phyloP scores from a whole-genome alignment of 2,888 invertebrate species.

The Heliconius ismenius region DNA sequence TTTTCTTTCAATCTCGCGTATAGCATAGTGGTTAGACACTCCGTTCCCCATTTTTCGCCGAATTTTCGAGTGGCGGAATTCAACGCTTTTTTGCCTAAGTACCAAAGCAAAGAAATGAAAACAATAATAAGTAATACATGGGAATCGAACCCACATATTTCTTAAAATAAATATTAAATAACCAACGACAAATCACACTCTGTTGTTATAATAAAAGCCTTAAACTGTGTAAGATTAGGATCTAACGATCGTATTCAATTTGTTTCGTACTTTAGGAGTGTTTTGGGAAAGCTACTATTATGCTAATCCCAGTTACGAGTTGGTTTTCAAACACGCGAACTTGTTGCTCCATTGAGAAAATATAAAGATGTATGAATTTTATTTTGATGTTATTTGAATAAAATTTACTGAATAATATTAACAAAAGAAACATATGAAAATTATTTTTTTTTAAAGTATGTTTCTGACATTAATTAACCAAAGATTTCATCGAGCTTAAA shows the following conservation, averaged over 20 bases:
- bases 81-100: too few relatives aligned
- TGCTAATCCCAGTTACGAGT: conserved; percentile 61
- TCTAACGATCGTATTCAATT: conserved; percentile 16
- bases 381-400: not conserved
- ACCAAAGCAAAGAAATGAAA: too few relatives aligned
- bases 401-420: not conserved
- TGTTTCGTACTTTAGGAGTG: conserved; percentile 49
- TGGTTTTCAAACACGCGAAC: conserved; percentile 65
- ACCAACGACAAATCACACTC: not conserved
- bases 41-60: too few relatives aligned
- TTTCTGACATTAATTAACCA: too few relatives aligned
- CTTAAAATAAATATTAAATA: too few relatives aligned
- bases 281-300: conserved; percentile 64
- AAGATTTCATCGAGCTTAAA: too few relatives aligned
- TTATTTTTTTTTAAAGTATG: too few relatives aligned
- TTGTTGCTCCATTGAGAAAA: conserved; percentile 62
- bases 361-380: conserved; percentile 25
- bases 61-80: too few relatives aligned
- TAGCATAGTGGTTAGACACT: too few relatives aligned
- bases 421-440: not conserved
- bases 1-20: too few relatives aligned
- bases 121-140: too few relatives aligned
- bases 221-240: conserved; percentile 3
- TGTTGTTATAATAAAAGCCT: not conserved
- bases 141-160: too few relatives aligned